Base-by-base conservation (phyloP, 2,888 invertebrate genomes). In the Heliothis peltigera region DNA sequence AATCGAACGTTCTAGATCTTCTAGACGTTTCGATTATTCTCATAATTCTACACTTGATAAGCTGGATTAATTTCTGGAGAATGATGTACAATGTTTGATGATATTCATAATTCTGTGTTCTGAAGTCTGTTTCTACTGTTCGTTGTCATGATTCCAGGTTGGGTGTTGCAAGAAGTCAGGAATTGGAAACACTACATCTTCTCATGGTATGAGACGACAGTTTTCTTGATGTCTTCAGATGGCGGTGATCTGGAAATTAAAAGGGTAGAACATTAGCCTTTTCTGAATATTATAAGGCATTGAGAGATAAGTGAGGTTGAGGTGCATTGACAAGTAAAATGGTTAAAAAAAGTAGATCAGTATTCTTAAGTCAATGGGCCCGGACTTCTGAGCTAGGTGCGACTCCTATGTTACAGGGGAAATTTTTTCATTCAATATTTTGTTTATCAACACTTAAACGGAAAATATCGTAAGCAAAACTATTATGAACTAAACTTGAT, bases 141-240 rank as follows among this genome's bases (percentile, higher is more conserved):
- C 17, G 8, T 10, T 57, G 10, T 46, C 77, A 72, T 79, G 32
- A 32, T 64, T 62, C 47, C 6, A 49, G 7, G 43, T 56, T 4
- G 17, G 35, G 7, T 43, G 18, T 5, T 52, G 39, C 17, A 44
- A 53, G 25, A 56, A 44, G 6, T 17, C 5, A 64, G 71, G 65
- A 21, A 28, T 59, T 25, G 22, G 81, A 84, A 86, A 87, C 73
- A 85, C 90, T 84, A 84, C 87, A 87, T 90, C 86, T 84, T 91
- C 88, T 90, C 91, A 90, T 2, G 48, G 3, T 18, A 62, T 86
- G 86, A 91, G 89, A 79, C 79, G 87, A 81, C 53, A 60, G 89
- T 87, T 86, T 86, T 82, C 82, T 73, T 49, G 28, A 42, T 32
- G 54, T 53, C n/a, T 61, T 46, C 19, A 21, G 18, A 19, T 25